phyloP scores from a whole-genome alignment of 2,888 invertebrate species.

The Chloroclysta siterata region DNA sequence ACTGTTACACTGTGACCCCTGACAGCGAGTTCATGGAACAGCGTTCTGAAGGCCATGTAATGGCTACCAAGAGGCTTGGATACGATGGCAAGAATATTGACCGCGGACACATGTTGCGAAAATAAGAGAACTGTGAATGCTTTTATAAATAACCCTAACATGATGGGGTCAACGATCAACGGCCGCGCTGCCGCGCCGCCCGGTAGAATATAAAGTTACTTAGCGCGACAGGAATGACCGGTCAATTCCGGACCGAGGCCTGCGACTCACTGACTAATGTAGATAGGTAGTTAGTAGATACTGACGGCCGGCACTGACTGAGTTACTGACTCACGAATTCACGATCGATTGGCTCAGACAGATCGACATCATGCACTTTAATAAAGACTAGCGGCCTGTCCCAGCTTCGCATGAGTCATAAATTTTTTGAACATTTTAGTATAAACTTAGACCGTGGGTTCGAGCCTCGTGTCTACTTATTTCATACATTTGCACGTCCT shows the following conservation, averaged over 20 bases:
- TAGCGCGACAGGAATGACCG: constrained; percentile 2
- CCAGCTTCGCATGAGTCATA: no score
- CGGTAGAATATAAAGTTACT: no score
- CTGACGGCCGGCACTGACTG: no score
- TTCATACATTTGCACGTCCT: no score
- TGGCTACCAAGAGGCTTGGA: constrained; percentile 87
- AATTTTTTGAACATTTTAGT: no score
- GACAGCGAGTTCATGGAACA: constrained; percentile 83
- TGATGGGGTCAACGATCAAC: constrained; percentile 24
- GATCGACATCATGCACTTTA: background rate
- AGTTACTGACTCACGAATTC: no score
- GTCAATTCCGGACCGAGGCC: constrained; percentile 27
- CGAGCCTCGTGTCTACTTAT: no score
- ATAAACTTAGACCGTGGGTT: no score
- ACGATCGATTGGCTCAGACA: no score
- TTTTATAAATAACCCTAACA: constrained; percentile 12
- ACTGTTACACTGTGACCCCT: constrained; percentile 87
- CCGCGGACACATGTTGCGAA: constrained; percentile 58
- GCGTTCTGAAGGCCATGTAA: constrained; percentile 85
- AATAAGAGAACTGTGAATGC: constrained; percentile 32
- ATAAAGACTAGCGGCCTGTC: no score
- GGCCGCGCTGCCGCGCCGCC: background rate
- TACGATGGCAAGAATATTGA: constrained; percentile 81
- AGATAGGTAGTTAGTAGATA: no score
- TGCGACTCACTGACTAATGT: constrained; percentile 15